These are phyloP conservation scores for Knipowitschia caucasica DNA, from an alignment of 2,797 vertebrate genomes.

Conservation along the genomic window DNA sequence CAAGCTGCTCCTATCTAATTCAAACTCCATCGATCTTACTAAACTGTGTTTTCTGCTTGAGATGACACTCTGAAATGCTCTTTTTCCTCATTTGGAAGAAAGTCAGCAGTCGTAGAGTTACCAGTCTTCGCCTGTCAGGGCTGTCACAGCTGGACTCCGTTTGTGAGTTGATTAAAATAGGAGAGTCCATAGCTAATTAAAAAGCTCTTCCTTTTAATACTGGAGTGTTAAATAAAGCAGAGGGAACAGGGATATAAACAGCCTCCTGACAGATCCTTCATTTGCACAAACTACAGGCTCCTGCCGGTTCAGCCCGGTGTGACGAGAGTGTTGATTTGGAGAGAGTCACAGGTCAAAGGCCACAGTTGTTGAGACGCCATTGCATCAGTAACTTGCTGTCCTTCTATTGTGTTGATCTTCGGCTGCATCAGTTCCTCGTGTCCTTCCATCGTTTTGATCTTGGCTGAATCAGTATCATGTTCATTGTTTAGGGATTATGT, in stretches of 20 bases:
- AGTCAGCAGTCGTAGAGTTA: constrained; percentile 65
- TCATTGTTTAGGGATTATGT: too few relatives aligned
- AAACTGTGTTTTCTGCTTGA: constrained; percentile 58
- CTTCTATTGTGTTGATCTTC: constrained; percentile 39
- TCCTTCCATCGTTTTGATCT: too few relatives aligned
- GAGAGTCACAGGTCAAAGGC: constrained; percentile 51
- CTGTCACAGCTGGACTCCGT: constrained; percentile 76
- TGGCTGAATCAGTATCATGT: too few relatives aligned
- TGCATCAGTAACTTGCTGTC: constrained; percentile 43
- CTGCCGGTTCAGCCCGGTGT: constrained; percentile 54
- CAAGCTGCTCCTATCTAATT: constrained; percentile 63
- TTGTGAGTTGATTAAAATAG: constrained; percentile 80
- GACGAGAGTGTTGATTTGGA: constrained; percentile 66
- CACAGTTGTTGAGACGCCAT: constrained; percentile 40
- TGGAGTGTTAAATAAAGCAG: constrained; percentile 76
- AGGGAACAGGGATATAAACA: constrained; percentile 71
- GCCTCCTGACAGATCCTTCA: constrained; percentile 76
- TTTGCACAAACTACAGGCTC: constrained; percentile 71
- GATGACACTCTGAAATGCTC: constrained; percentile 46
- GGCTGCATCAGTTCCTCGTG: constrained; percentile 34
- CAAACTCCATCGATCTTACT: constrained; percentile 64
- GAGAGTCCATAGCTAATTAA: constrained; percentile 79
- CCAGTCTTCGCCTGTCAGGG: constrained; percentile 74
- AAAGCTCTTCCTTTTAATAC: constrained; percentile 74
- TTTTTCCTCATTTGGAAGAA: constrained; percentile 22